Evolutionary conservation across 2,888 invertebrate genomes (phyloP).

Genomic region (Cantharis nigra): DNA sequence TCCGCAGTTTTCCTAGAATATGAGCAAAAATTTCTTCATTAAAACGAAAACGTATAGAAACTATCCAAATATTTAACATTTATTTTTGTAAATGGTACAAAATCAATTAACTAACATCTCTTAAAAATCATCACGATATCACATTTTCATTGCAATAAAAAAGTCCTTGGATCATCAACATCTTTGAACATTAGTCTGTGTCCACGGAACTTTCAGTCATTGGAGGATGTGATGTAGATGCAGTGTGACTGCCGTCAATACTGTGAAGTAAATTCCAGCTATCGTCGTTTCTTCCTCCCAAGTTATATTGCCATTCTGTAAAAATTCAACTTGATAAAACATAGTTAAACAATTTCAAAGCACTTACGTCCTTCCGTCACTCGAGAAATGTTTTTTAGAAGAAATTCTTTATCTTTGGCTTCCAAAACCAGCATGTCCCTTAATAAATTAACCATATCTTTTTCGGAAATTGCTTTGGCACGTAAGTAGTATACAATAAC

Average conservation of each 20-base stretch:
- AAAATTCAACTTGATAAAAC: background rate
- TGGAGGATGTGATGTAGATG: background rate
- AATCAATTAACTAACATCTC: background rate
- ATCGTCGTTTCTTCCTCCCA: background rate
- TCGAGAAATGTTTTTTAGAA: constrained; percentile 65
- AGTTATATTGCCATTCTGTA: constrained; percentile 25
- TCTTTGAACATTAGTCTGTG: background rate
- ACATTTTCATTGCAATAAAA: background rate
- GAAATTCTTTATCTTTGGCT: constrained; percentile 72
- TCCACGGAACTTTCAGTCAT: background rate
- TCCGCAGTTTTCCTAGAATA: no score
- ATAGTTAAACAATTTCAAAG: background rate
- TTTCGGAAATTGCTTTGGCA: constrained; percentile 65
- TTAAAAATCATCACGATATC: background rate
- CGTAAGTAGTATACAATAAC: constrained; percentile 67
- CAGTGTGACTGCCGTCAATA: background rate
- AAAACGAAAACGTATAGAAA: background rate
- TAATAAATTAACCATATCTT: constrained; percentile 63
- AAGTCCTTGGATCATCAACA: background rate
- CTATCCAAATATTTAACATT: background rate
- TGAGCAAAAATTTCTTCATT: background rate
- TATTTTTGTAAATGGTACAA: background rate
- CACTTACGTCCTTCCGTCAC: constrained; percentile 64
- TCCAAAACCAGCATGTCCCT: constrained; percentile 69
- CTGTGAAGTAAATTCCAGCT: background rate